These are phyloP conservation scores for Phycodurus eques DNA, from an alignment of 2,113 vertebrate species.

Conservation along the genomic window DNA sequence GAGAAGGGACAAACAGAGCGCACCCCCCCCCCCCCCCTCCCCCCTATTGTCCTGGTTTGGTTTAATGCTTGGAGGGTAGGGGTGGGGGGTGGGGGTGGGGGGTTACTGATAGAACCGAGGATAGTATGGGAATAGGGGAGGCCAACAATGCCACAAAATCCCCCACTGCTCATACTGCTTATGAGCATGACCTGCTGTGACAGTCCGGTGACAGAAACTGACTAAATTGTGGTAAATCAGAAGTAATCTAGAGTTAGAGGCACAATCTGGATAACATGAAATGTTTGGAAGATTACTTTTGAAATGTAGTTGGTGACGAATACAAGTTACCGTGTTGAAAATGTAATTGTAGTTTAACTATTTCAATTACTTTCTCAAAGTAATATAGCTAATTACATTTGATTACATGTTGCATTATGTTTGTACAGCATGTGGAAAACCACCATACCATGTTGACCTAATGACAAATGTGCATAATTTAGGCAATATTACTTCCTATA, in stretches of 20 bases:
- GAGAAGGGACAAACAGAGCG: conserved; percentile 58
- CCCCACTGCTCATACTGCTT: conserved; percentile 60
- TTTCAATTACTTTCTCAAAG: no score
- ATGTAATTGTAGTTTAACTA: no score
- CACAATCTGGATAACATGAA: not conserved
- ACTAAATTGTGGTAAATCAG: conserved; percentile 13
- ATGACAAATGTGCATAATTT: no score
- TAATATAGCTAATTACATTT: no score
- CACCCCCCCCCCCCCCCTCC: conserved; percentile 52
- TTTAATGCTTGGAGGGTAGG: conserved; percentile 40
- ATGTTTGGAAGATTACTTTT: no score
- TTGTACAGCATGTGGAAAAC: no score
- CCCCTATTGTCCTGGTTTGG: conserved; percentile 62
- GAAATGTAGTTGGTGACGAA: no score
- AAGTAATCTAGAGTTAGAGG: not conserved
- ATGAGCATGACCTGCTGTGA: conserved; percentile 69
- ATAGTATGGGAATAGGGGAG: conserved; percentile 62
- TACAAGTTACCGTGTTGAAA: no score
- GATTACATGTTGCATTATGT: no score
- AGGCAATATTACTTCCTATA: no score
- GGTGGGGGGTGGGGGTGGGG: conserved; percentile 44
- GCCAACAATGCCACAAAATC: conserved; percentile 63
- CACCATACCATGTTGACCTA: no score
- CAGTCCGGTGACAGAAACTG: conserved; percentile 37
- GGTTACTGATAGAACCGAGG: conserved; percentile 28